These are phyloP conservation scores for Drosophila falleni DNA, from an alignment of 2,888 invertebrate genomes.

Conservation along the genomic window DNA sequence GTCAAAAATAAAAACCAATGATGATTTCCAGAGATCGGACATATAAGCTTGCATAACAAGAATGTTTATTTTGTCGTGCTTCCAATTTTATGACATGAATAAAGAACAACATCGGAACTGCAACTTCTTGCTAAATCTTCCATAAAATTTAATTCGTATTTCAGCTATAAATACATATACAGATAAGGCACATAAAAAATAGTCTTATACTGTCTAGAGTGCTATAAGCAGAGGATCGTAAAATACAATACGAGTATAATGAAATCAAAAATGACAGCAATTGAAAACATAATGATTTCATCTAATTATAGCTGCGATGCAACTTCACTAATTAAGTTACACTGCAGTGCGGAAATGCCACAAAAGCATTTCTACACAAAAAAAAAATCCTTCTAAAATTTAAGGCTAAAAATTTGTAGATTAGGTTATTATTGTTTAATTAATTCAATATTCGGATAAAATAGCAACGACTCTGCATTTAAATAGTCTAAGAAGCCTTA, in stretches of 20 bases:
- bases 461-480: no score
- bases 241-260: slow-evolving; percentile 63
- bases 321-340: slow-evolving; percentile 69
- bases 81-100: slow-evolving; percentile 56
- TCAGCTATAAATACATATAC: slow-evolving; percentile 4
- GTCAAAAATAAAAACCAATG: slow-evolving; percentile 18
- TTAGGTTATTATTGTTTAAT: no score
- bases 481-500: no score
- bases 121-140: slow-evolving; percentile 4
- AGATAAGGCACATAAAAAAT: slow-evolving; percentile 54
- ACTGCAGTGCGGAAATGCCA: slow-evolving; percentile 74
- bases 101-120: slow-evolving; percentile 17
- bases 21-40: slow-evolving; percentile 1
- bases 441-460: no score
- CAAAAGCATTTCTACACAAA: slow-evolving; percentile 37
- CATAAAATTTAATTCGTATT: slow-evolving; percentile 17
- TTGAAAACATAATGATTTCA: slow-evolving; percentile 74
- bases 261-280: slow-evolving; percentile 67
- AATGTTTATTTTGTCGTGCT: slow-evolving; percentile 59
- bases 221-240: slow-evolving; percentile 38
- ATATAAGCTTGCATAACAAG: slow-evolving; percentile 46
- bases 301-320: slow-evolving; percentile 71
- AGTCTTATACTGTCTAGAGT: slow-evolving; percentile 32
- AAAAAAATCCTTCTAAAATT: no score
- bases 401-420: no score